Evolutionary conservation across 2,113 vertebrate species (phyloP).

Genomic region (Ciconia stormi): DNA sequence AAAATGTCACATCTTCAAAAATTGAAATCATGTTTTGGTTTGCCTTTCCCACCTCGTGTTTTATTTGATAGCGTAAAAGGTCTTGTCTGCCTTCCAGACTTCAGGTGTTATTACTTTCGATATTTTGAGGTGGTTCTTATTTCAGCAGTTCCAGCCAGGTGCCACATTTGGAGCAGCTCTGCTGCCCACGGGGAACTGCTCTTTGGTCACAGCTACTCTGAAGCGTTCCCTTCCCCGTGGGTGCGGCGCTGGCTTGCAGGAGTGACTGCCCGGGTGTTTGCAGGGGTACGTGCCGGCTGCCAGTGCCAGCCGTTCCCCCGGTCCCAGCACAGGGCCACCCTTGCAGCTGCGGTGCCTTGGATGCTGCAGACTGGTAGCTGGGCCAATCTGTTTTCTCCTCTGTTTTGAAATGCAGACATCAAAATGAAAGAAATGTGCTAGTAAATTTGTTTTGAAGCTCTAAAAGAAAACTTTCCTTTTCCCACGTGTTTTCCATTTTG

Average conservation of each 20-base stretch:
- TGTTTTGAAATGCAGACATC: background rate
- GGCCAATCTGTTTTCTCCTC: background rate
- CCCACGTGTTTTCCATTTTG: background rate
- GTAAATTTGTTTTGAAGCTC: background rate
- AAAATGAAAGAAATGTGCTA: background rate
- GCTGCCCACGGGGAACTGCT: background rate
- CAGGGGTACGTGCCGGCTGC: background rate
- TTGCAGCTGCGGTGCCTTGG: rapidly evolving
- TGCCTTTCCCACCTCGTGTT: background rate
- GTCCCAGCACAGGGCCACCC: background rate
- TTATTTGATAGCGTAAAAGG: background rate
- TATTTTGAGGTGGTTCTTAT: background rate
- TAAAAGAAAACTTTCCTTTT: background rate
- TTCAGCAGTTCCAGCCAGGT: background rate
- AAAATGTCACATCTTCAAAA: background rate
- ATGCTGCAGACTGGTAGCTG: background rate
- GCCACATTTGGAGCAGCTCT: background rate
- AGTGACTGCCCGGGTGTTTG: rapidly evolving
- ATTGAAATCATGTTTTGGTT: background rate
- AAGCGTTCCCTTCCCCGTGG: background rate
- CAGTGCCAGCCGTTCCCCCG: background rate
- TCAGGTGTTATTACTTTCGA: rapidly evolving
- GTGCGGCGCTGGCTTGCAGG: background rate
- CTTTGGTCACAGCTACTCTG: rapidly evolving
- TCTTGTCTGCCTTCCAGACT: background rate